A percentile compares a stretch with the other conserved stretches of the same genome.
phyloP scores from a whole-genome alignment of 2,888 invertebrate genomes.

The Andrena bucephala region DNA sequence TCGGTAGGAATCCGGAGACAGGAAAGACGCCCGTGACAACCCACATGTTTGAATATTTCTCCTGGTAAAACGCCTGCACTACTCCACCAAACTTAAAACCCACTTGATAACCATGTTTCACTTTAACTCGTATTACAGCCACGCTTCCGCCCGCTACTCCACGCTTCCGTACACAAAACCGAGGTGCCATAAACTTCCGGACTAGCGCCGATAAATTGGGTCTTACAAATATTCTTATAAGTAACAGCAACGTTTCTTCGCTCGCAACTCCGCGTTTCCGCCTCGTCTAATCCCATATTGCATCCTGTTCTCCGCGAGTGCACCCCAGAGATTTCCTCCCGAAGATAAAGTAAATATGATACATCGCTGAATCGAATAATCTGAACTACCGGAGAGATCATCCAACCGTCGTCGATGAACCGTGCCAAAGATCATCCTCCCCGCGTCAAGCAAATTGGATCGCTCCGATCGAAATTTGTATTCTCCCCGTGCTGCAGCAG shows the following conservation, averaged over 20 bases:
- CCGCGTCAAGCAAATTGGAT: background rate
- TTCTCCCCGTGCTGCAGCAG: background rate
- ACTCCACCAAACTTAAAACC: background rate
- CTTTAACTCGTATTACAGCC: background rate
- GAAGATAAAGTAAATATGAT: too few species aligned
- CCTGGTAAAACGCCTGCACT: background rate
- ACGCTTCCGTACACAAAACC: background rate
- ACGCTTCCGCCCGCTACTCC: background rate
- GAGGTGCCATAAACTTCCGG: background rate
- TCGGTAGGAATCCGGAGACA: conserved; percentile 32
- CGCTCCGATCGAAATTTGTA: background rate
- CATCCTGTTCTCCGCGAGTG: too few species aligned
- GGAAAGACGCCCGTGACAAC: background rate
- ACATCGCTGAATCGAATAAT: too few species aligned
- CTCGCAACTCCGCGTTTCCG: too few species aligned
- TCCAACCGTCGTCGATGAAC: background rate
- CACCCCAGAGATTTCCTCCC: too few species aligned
- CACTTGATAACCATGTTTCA: background rate
- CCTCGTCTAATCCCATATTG: too few species aligned
- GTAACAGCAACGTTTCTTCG: too few species aligned
- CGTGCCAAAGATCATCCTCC: background rate
- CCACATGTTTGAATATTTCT: conserved; percentile 21
- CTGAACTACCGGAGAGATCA: background rate
- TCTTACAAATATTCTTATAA: background rate
- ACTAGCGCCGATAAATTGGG: background rate